These are phyloP conservation scores for Priocnemis perturbator DNA, from an alignment of 2,888 invertebrate genomes.

Conservation along the genomic window DNA sequence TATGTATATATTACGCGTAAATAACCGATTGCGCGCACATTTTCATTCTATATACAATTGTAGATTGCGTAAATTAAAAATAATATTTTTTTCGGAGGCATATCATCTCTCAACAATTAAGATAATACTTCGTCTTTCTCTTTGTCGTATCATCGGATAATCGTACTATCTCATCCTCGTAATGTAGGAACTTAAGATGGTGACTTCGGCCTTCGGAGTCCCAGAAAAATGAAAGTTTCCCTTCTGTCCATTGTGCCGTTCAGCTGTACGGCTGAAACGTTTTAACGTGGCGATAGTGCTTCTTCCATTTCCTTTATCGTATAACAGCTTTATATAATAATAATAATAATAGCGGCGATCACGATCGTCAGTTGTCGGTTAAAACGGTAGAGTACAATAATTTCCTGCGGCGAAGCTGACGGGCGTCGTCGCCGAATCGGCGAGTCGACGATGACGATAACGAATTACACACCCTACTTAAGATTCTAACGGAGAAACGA, in stretches of 20 bases:
- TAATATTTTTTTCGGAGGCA: slow-evolving; percentile 56
- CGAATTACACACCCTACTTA: not conserved
- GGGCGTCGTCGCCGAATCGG: not conserved
- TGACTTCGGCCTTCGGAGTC: slow-evolving; percentile 59
- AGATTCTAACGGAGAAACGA: no score
- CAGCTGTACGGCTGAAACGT: slow-evolving; percentile 5
- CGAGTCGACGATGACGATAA: not conserved
- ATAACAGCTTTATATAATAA: slow-evolving; percentile 1
- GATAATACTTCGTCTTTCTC: slow-evolving; percentile 16
- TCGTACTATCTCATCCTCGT: slow-evolving; percentile 61
- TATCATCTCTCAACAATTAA: slow-evolving; percentile 24
- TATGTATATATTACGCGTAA: slow-evolving; percentile 67
- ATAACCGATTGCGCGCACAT: slow-evolving; percentile 67
- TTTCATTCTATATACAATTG: slow-evolving; percentile 66
- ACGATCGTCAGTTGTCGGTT: not conserved
- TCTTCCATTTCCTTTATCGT: slow-evolving; percentile 4
- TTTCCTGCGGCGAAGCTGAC: no score
- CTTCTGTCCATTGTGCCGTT: slow-evolving; percentile 16
- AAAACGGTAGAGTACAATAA: not conserved
- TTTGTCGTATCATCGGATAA: slow-evolving; percentile 49
- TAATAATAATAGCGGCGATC: slow-evolving; percentile 7
- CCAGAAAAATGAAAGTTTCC: slow-evolving; percentile 59
- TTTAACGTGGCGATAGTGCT: slow-evolving; percentile 11
- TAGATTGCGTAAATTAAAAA: slow-evolving; percentile 65
- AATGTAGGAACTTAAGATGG: slow-evolving; percentile 73